A percentile compares a stretch with the other conserved stretches of the same genome.
Conservation (phyloP, 2,888 invertebrate species). For the Caenorhabditis zanzibari region DNA sequence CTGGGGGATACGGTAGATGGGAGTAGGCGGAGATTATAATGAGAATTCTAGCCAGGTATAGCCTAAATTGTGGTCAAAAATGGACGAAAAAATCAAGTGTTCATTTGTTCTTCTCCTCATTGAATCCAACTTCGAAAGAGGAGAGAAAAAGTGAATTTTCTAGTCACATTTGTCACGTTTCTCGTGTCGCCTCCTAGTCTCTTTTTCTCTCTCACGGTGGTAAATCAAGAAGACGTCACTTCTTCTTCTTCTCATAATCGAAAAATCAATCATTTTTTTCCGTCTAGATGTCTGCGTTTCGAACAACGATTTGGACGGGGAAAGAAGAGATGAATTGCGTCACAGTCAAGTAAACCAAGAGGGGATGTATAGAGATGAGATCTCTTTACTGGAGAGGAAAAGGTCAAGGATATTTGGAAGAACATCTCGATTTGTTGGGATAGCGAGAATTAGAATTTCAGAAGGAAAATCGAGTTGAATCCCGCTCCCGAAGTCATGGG, state of each 20-base stretch:
- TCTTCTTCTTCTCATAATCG: too few species aligned
- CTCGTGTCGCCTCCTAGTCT: background rate
- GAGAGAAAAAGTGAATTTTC: background rate
- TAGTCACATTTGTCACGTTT: constrained; percentile 2
- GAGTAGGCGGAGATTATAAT: too few species aligned
- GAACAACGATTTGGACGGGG: background rate
- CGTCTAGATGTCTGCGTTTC: background rate
- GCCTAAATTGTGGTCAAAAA: too few species aligned
- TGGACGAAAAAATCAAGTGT: background rate
- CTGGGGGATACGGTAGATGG: background rate
- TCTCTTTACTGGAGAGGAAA: too few species aligned
- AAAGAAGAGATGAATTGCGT: constrained; percentile 13
- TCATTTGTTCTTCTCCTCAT: background rate
- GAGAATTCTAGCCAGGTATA: too few species aligned
- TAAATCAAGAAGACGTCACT: background rate
- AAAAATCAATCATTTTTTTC: background rate
- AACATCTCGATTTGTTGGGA: too few species aligned
- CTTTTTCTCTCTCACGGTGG: background rate
- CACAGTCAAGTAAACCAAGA: background rate
- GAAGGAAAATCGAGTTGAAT: too few species aligned
- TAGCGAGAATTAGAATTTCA: too few species aligned
- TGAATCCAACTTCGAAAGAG: background rate
- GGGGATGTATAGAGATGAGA: background rate
- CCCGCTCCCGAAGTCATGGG: too few species aligned
- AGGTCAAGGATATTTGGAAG: background rate